Evolutionary conservation across 2,888 invertebrate species (phyloP).

Genomic region (Empis livida): DNA sequence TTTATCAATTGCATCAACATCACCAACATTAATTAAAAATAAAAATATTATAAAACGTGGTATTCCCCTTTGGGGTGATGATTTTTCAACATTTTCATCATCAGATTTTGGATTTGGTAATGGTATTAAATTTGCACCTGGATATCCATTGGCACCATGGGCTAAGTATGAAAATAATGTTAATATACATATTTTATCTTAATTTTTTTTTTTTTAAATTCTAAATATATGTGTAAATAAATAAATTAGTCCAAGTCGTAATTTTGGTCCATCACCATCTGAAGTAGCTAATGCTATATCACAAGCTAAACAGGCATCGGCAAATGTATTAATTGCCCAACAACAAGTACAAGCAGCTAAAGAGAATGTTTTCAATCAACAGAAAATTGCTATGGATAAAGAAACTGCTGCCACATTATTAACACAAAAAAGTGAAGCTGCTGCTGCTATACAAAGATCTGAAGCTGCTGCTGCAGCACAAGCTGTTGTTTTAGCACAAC

Average conservation of each 20-base stretch:
- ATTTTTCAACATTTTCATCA: constrained; percentile 3
- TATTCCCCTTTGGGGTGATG: constrained; percentile 16
- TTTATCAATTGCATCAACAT: not conserved
- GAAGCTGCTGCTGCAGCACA: constrained; percentile 54
- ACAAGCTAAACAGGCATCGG: constrained; percentile 59
- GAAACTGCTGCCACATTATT: constrained; percentile 54
- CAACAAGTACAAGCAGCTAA: constrained; percentile 61
- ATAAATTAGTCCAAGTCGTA: not conserved
- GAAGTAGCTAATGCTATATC: constrained; percentile 61
- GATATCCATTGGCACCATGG: not conserved
- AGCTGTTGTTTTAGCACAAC: constrained; percentile 52
- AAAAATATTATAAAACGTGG: constrained; percentile 24
- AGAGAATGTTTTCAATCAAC: constrained; percentile 56
- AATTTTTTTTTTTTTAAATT: no score
- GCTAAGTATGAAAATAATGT: not conserved
- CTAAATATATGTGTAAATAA: no score
- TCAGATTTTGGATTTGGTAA: no score
- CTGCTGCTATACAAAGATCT: constrained; percentile 51
- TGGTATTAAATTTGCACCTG: not conserved
- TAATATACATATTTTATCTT: not conserved
- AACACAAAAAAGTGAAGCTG: constrained; percentile 51
- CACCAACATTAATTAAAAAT: constrained; percentile 4
- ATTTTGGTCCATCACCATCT: constrained; percentile 38
- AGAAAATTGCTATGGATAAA: constrained; percentile 58
- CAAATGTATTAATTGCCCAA: constrained; percentile 56